Conservation (phyloP, 1,140 invertebrate species). For the Brachionus paranguensis region DNA sequence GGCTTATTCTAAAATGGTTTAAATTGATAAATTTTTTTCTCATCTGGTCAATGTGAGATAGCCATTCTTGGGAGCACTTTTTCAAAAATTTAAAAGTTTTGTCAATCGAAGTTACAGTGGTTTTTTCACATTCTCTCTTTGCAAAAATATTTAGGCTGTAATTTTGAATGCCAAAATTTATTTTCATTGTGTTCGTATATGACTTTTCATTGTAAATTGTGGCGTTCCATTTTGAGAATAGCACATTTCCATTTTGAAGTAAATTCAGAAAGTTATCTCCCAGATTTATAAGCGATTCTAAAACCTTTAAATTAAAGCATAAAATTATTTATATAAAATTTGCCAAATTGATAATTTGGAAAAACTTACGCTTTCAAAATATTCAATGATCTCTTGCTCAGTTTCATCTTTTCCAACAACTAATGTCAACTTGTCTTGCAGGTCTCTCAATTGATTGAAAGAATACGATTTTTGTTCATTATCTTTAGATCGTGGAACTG, state of each 20-base stretch:
- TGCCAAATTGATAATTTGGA: background rate
- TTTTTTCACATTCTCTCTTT: background rate
- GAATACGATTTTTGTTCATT: slow-evolving; percentile 21
- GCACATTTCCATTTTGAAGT: slow-evolving; percentile 45
- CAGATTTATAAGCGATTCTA: slow-evolving; percentile 46
- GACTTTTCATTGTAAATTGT: slow-evolving; percentile 45
- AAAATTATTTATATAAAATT: no score
- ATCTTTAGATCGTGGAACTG: slow-evolving; percentile 31
- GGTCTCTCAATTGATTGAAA: slow-evolving; percentile 46
- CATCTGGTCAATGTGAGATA: slow-evolving; percentile 44
- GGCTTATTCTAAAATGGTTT: slow-evolving; percentile 48
- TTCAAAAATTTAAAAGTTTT: slow-evolving; percentile 47
- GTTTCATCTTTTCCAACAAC: slow-evolving; percentile 49
- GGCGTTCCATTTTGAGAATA: slow-evolving; percentile 46
- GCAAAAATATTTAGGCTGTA: slow-evolving; percentile 41
- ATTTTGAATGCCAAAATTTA: slow-evolving; percentile 44
- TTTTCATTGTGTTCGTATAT: slow-evolving; percentile 42
- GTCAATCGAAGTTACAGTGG: slow-evolving; percentile 43
- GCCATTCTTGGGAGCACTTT: slow-evolving; percentile 46
- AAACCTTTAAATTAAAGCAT: slow-evolving; percentile 43
- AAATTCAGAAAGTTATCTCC: slow-evolving; percentile 46
- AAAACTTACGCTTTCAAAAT: slow-evolving; percentile 45
- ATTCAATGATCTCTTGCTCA: slow-evolving; percentile 46
- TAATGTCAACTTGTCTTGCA: slow-evolving; percentile 50
- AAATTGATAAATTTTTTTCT: slow-evolving; percentile 44